phyloP scores from a whole-genome alignment of 2,113 vertebrate species.

The Gopherus evgoodei region DNA sequence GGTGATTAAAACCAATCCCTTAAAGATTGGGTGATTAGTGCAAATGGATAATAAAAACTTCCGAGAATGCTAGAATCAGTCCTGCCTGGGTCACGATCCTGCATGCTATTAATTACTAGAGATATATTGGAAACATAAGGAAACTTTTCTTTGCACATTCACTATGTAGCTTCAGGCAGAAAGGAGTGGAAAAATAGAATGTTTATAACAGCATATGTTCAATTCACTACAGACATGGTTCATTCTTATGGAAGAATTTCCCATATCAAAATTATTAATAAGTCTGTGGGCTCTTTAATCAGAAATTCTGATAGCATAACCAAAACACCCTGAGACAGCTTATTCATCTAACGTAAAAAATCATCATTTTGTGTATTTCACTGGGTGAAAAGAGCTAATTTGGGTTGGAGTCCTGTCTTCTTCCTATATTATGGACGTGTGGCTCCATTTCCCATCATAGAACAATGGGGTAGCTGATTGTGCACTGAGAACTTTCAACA shows the following conservation, averaged over 20 bases:
- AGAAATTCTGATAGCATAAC: slow-evolving; percentile 37
- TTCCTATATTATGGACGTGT: not conserved
- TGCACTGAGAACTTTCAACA: not conserved
- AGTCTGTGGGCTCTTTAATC: slow-evolving; percentile 3
- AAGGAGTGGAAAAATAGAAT: slow-evolving; percentile 7
- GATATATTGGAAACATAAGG: not conserved
- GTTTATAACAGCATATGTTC: not conserved
- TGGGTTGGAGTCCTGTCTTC: not conserved
- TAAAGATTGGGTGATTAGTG: not conserved
- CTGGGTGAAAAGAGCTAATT: not conserved
- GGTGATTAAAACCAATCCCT: not conserved
- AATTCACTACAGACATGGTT: not conserved
- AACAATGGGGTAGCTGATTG: not conserved
- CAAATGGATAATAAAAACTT: not conserved
- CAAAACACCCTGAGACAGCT: not conserved
- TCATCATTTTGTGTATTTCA: slow-evolving; percentile 13
- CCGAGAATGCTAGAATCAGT: not conserved
- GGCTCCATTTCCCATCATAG: not conserved
- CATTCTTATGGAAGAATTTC: slow-evolving; percentile 14
- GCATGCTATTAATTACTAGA: accelerated
- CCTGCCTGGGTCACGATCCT: accelerated
- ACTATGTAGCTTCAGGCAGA: slow-evolving; percentile 13
- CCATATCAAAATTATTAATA: slow-evolving; percentile 16
- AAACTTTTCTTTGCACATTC: not conserved
- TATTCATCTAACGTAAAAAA: not conserved